phyloP scores from a whole-genome alignment of 2,113 vertebrate genomes.

The Peromyscus polionotus region DNA sequence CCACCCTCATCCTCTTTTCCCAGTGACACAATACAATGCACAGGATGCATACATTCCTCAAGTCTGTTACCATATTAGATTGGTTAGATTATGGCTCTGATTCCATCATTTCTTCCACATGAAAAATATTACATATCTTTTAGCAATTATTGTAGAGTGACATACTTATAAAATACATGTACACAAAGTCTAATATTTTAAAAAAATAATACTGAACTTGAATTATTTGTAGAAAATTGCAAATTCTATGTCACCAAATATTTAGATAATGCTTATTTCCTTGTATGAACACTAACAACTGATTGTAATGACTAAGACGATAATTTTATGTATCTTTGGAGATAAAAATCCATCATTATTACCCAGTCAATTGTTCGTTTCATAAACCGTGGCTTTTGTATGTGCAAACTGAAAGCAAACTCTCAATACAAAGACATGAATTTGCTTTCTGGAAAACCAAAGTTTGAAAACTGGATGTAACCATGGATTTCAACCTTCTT shows the following conservation, averaged over 20 bases:
- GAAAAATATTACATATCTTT: slow-evolving; percentile 21
- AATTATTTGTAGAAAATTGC: slow-evolving; percentile 17
- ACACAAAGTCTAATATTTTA: slow-evolving; percentile 25
- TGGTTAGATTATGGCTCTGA: not conserved
- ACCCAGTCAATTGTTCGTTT: not conserved
- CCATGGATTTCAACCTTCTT: not conserved
- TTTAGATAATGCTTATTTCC: not conserved
- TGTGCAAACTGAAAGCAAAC: not conserved
- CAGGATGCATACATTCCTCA: not conserved
- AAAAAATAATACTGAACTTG: slow-evolving; percentile 32
- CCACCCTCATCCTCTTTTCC: not conserved
- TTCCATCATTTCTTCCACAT: slow-evolving; percentile 6
- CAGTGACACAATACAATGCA: not conserved
- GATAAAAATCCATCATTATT: not conserved
- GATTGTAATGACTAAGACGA: slow-evolving; percentile 21
- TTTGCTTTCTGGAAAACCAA: not conserved
- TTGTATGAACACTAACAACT: not conserved
- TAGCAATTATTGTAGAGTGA: not conserved
- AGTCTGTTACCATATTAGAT: not conserved
- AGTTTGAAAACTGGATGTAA: not conserved
- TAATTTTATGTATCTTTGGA: slow-evolving; percentile 33
- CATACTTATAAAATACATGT: not conserved
- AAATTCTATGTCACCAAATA: not conserved
- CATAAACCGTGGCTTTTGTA: not conserved
- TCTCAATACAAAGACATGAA: not conserved